phyloP scores from a whole-genome alignment of 2,888 invertebrate species.

The Caenorhabditis macrosperma region DNA sequence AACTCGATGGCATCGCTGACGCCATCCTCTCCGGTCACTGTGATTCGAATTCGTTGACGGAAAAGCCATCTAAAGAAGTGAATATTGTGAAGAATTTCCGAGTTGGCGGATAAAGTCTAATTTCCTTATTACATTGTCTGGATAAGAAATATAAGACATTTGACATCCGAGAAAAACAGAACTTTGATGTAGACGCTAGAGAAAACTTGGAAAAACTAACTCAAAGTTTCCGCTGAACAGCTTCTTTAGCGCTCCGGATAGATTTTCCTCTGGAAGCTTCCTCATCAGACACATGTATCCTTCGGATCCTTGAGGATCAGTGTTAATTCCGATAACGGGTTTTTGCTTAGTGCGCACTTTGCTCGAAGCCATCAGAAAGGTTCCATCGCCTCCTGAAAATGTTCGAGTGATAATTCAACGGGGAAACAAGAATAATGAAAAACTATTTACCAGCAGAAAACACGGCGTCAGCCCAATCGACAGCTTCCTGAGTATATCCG shows the following conservation, averaged over 20 bases:
- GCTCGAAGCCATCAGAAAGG: slow-evolving; percentile 93
- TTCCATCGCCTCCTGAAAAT: slow-evolving; percentile 88
- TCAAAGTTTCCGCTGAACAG: slow-evolving; percentile 84
- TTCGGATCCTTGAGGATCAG: slow-evolving; percentile 91
- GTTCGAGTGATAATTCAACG: too few relatives aligned
- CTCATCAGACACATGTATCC: slow-evolving; percentile 92
- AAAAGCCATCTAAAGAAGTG: slow-evolving; percentile 92
- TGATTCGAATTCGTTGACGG: slow-evolving; percentile 91
- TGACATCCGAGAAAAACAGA: too few relatives aligned
- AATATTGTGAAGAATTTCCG: too few relatives aligned
- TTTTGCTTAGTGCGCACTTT: slow-evolving; percentile 87
- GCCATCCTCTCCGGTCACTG: slow-evolving; percentile 86
- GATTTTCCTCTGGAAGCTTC: slow-evolving; percentile 84
- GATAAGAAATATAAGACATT: too few relatives aligned
- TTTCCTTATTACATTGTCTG: too few relatives aligned
- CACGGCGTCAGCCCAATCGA: slow-evolving; percentile 90
- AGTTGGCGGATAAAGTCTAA: too few relatives aligned
- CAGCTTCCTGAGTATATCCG: slow-evolving; percentile 85
- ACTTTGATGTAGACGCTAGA: too few relatives aligned
- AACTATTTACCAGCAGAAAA: slow-evolving; percentile 81
- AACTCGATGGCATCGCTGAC: slow-evolving; percentile 84
- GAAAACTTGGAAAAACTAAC: too few relatives aligned
- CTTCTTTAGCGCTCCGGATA: slow-evolving; percentile 85
- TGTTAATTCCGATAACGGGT: slow-evolving; percentile 97
- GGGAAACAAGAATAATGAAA: too few relatives aligned